phyloP scores from a whole-genome alignment of 1,140 invertebrate species.

The Periplaneta americana region DNA sequence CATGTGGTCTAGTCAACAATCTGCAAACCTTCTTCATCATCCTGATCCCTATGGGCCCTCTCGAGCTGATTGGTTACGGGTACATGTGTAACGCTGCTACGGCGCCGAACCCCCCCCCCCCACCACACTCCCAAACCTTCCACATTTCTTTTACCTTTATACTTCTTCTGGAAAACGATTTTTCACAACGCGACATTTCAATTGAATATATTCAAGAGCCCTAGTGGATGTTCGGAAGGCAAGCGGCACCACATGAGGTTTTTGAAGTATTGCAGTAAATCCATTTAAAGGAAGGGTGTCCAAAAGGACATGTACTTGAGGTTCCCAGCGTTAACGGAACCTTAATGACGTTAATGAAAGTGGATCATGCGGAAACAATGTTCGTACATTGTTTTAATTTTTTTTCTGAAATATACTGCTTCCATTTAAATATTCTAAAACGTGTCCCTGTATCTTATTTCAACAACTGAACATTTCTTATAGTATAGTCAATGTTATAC shows the following conservation, averaged over 20 bases:
- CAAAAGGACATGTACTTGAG: too few species aligned
- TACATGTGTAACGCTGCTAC: not conserved
- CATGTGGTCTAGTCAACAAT: not conserved
- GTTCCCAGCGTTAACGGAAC: too few species aligned
- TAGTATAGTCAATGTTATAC: too few species aligned
- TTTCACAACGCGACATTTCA: slow-evolving; percentile 7
- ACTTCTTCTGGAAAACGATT: slow-evolving; percentile 7
- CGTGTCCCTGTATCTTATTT: too few species aligned
- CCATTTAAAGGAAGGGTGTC: not conserved
- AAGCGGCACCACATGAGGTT: not conserved
- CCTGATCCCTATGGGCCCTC: not conserved
- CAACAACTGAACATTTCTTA: too few species aligned
- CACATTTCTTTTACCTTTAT: not conserved
- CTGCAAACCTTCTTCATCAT: too few species aligned
- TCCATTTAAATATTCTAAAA: too few species aligned
- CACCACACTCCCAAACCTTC: not conserved
- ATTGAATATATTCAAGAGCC: not conserved
- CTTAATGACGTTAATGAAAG: too few species aligned
- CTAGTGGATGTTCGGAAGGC: not conserved
- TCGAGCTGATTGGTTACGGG: not conserved
- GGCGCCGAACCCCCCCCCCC: not conserved
- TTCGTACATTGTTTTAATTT: too few species aligned
- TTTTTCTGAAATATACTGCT: too few species aligned
- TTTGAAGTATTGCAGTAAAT: not conserved
- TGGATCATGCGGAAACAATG: too few species aligned